phyloP scores from a whole-genome alignment of 2,113 vertebrate species.

The Eulemur macaco region DNA sequence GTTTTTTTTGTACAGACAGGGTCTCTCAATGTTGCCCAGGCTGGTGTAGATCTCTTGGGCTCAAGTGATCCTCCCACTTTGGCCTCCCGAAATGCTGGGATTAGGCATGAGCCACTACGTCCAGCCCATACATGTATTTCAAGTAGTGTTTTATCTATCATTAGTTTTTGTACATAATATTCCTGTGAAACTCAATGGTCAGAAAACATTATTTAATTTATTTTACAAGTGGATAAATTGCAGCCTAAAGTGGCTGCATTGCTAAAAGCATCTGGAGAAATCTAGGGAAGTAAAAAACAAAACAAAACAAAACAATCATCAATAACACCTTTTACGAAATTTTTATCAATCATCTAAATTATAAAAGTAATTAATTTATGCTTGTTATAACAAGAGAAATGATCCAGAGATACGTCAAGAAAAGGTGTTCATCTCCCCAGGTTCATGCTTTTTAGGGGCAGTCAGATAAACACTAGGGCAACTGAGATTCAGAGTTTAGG shows the following conservation, averaged over 20 bases:
- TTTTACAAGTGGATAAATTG: neutral
- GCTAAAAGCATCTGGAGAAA: conserved; percentile 16
- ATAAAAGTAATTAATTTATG: neutral
- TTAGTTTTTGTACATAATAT: neutral
- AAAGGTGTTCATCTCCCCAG: neutral
- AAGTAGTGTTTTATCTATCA: neutral
- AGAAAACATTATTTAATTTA: conserved; percentile 15
- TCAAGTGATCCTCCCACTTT: neutral
- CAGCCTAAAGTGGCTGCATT: neutral
- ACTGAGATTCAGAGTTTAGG: neutral
- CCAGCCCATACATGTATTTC: neutral
- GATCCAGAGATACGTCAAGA: neutral
- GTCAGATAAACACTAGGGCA: neutral
- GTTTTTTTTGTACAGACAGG: neutral
- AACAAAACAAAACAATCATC: neutral
- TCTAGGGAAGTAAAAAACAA: neutral
- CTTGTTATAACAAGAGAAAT: neutral
- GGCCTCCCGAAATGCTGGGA: neutral
- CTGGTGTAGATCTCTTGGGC: neutral
- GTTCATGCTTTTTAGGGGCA: neutral
- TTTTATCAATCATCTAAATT: neutral
- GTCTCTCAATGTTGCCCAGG: neutral
- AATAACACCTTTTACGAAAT: neutral
- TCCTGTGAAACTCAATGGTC: neutral
- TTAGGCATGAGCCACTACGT: neutral